Conservation (phyloP, 2,888 invertebrate genomes). For the Danaus chrysippus region DNA sequence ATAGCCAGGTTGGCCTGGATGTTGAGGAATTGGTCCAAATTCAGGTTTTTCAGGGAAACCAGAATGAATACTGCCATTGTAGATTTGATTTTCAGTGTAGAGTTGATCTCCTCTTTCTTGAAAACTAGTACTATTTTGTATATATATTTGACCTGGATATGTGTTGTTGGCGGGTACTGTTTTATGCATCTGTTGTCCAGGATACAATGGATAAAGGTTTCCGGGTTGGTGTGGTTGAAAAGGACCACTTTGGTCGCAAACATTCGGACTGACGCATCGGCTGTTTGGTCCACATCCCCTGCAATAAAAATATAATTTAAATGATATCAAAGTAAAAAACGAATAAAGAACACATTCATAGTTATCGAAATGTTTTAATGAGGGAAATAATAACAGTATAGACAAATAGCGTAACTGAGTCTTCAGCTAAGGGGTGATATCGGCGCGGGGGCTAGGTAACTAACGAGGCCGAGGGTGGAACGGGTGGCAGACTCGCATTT, state of each 20-base stretch:
- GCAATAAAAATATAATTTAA: slow-evolving; percentile 29
- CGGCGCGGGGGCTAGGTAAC: not conserved
- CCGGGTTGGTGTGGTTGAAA: slow-evolving; percentile 37
- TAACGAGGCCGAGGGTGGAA: too few relatives aligned
- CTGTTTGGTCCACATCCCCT: slow-evolving; percentile 72
- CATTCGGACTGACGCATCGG: slow-evolving; percentile 53
- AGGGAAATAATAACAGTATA: too few relatives aligned
- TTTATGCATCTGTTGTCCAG: slow-evolving; percentile 28
- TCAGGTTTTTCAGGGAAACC: not conserved
- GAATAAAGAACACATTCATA: too few relatives aligned
- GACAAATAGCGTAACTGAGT: not conserved
- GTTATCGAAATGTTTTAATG: too few relatives aligned
- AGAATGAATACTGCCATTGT: not conserved
- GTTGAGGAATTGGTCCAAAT: too few relatives aligned
- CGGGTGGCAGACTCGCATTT: too few relatives aligned
- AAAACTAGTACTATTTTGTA: slow-evolving; percentile 9
- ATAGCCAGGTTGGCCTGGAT: not conserved
- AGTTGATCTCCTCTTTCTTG: slow-evolving; percentile 19
- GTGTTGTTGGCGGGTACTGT: slow-evolving; percentile 20
- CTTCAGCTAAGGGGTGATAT: not conserved
- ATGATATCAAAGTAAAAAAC: not conserved
- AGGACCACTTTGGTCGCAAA: slow-evolving; percentile 54
- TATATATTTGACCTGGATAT: slow-evolving; percentile 10
- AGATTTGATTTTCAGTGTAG: slow-evolving; percentile 13
- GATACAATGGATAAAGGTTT: slow-evolving; percentile 28